Evolutionary conservation across 2,888 invertebrate genomes (phyloP), one percentile per base, ranked within the genome.

Genomic region (Molanna angustata): DNA sequence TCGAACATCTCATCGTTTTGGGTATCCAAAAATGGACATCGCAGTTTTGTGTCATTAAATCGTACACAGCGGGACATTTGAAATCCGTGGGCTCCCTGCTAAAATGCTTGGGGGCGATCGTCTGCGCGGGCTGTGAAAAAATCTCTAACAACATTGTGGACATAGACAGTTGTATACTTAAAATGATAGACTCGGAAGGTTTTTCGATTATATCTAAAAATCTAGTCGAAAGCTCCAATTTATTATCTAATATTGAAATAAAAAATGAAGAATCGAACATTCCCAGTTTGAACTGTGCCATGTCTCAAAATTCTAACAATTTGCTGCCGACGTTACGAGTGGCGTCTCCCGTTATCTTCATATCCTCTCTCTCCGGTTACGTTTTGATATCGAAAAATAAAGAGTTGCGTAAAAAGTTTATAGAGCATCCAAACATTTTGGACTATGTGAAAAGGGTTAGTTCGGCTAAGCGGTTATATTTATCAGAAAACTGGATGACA

Each of bases 401-500:
- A 58, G 61, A 72, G 64, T 60, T 77, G 13, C 69, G 73, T 49
- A 61, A 69, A 31, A 48, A 61, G 16, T 79, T 76, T 61, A 61
- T 81, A 18, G 61, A 61, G 11, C 64, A 69, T 49, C 46, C 64
- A 65, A 64, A 71, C 65, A 62, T 68, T 65, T 44, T 62, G 61
- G 50, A 62, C 61, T 83, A 82, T 64, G 64, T 80, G 17, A 66
- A 64, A 47, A 66, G 65, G 46, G 57, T 82, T 13, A 68, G 70
- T 20, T 21, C 20, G 4, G 66, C 64, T 16, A 66, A 59, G 50
- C 51, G 61, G 16, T 72, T 71, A 49, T 71, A 69, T 61, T 67
- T 82, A n/a, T 72, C 71, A 52, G 72, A 72, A 39, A 81, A 81
- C 64, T 83, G 82, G 82, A 82, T 82, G 64, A 80, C 83, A 0